Evolutionary conservation across 2,113 vertebrate species (phyloP), one percentile per base, ranked within the genome.

Genomic region (pig (Sus scrofa)): DNA sequence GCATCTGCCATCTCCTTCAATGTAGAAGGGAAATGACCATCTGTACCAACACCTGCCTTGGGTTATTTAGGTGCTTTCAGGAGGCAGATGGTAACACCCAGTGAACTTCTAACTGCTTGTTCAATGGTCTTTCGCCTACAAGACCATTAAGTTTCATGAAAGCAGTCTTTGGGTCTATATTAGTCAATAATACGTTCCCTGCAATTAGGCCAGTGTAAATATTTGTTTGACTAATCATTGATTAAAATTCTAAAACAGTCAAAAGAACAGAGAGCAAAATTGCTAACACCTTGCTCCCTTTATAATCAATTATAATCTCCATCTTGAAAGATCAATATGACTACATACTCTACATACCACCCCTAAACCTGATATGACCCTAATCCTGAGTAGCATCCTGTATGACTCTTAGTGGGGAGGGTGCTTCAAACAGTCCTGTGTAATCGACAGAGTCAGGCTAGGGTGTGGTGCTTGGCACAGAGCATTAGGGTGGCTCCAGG

Each of bases 221-320:
- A 92, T 95, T 92, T 95, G 44, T 92, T 96, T 32, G 82, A 94
- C 90, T 94, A 94, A 93, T 89, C 68, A 6, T 84, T 91, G 70
- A 86, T 88, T 92, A 70, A 94, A 88, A 93, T 68, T 91, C 16
- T 34, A 65, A 95, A 97, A 81, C 19, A 93, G 52, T n/a, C 60
- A 86, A 95, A 95, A 56, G 14, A 82, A 2, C 56, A 81, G 70
- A 87, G 16, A 78, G 19, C 1, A 96, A 85, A 34, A 84, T 27
- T 82, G 62, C 11, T 5, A 18, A 92, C 54, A 89, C 22, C 62
- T 81, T 50, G 16, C 6, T 73, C 44, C 19, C 37, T 88, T 94
- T 60, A 26, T 67, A 50, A 60, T 93, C 6, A 91, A 44, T 84
- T 71, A n/a, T 68, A 78, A 2, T 62, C 58, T 90, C 63, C n/a